phyloP scores from a whole-genome alignment of 2,797 vertebrate genomes.

The Helostoma temminkii region DNA sequence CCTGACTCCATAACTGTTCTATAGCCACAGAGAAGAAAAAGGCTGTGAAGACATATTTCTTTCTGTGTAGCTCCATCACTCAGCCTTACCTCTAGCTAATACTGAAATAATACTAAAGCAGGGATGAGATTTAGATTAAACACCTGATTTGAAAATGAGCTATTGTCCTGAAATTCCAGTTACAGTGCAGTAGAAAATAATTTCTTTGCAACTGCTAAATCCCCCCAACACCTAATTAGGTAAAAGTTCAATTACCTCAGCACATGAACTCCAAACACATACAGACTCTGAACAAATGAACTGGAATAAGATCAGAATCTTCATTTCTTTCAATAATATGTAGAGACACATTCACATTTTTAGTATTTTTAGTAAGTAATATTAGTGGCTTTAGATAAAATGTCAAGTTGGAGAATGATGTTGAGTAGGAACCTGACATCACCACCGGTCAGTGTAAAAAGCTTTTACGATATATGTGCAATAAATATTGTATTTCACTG shows the following conservation, averaged over 20 bases:
- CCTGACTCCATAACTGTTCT: conserved; percentile 70
- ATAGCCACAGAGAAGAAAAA: conserved; percentile 46
- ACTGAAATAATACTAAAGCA: not conserved
- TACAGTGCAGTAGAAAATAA: too few relatives aligned
- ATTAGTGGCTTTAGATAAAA: conserved; percentile 46
- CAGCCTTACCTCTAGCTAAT: conserved; percentile 1
- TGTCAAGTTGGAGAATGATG: conserved; percentile 24
- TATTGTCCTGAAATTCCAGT: too few relatives aligned
- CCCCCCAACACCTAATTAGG: conserved; percentile 54
- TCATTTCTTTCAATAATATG: conserved; percentile 56
- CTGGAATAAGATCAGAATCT: conserved; percentile 45
- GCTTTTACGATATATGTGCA: not conserved
- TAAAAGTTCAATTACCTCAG: conserved; percentile 55
- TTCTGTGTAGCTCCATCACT: conserved; percentile 11
- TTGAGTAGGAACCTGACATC: not conserved
- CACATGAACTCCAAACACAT: conserved; percentile 54
- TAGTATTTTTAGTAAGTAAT: conserved; percentile 20
- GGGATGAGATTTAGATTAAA: not conserved
- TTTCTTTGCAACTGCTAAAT: too few relatives aligned
- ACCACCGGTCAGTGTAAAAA: not conserved
- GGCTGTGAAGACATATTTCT: conserved; percentile 21
- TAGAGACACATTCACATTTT: conserved; percentile 9
- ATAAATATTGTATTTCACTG: not conserved
- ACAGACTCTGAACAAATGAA: conserved; percentile 43
- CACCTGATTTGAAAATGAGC: conserved; percentile 1